Percentiles rank a stretch among this genome's conserved stretches.
Conservation (phyloP, 2,797 vertebrate species). For the Pseudocheirus occidentalis region DNA sequence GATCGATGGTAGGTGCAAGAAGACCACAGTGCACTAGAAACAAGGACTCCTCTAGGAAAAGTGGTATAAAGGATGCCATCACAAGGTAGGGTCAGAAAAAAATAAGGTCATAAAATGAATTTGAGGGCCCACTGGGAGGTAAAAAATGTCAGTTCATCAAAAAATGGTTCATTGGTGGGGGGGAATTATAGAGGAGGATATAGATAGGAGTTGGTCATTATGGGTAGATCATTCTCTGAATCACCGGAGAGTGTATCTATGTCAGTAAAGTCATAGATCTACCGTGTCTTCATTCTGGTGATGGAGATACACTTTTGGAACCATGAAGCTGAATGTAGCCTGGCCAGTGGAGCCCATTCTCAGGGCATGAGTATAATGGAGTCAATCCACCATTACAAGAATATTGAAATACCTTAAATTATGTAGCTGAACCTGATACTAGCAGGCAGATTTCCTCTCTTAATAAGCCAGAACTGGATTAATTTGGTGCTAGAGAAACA, state of each 20-base stretch:
- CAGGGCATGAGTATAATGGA: background rate
- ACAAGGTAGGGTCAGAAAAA: background rate
- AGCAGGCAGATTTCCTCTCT: background rate
- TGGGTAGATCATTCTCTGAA: background rate
- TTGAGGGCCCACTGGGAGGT: background rate
- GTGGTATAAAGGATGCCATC: background rate
- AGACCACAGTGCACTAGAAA: background rate
- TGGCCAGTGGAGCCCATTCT: background rate
- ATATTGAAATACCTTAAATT: background rate
- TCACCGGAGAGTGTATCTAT: background rate
- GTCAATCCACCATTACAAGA: background rate
- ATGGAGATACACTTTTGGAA: background rate
- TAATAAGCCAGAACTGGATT: background rate
- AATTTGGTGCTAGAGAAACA: background rate
- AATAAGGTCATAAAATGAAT: background rate
- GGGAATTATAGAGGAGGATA: background rate
- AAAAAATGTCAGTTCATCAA: background rate
- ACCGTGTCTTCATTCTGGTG: background rate
- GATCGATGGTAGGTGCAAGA: background rate
- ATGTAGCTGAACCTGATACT: background rate
- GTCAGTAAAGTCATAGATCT: background rate
- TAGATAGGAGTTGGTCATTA: background rate
- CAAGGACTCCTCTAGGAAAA: background rate
- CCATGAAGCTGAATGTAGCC: background rate
- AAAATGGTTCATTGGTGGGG: background rate